A percentile compares a stretch with the other conserved stretches of the same genome.
Evolutionary conservation across 2,888 invertebrate genomes (phyloP).

Genomic region (Agapostemon virescens): DNA sequence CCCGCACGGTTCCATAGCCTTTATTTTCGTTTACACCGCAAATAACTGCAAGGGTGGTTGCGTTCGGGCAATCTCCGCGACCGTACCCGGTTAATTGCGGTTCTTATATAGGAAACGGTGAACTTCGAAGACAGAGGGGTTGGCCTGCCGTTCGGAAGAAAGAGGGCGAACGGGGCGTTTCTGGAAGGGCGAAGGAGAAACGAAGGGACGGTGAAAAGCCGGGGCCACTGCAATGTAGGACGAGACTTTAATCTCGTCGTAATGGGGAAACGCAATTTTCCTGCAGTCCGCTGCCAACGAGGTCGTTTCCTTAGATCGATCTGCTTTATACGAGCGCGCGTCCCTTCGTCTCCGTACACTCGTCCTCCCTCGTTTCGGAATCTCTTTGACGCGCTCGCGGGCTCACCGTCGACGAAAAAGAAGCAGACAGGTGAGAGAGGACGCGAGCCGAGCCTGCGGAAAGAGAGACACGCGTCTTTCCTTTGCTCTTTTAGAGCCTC

Average conservation of each 20-base stretch:
- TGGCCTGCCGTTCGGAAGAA: neutral
- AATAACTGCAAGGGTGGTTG: constrained; percentile 60
- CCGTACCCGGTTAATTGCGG: constrained; percentile 66
- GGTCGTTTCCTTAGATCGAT: constrained; percentile 62
- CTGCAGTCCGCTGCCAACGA: constrained; percentile 61
- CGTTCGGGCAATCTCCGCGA: constrained; percentile 42
- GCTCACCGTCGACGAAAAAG: constrained; percentile 28
- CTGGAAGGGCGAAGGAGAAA: neutral
- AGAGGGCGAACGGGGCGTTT: neutral
- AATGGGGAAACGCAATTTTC: constrained; percentile 70
- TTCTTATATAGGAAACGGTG: constrained; percentile 62
- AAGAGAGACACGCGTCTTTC: neutral
- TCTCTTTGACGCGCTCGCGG: constrained; percentile 61
- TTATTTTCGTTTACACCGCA: constrained; percentile 69
- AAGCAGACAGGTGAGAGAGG: constrained; percentile 22
- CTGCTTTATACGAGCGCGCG: constrained; percentile 50
- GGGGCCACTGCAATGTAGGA: constrained; percentile 58
- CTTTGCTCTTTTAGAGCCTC: constrained; percentile 32
- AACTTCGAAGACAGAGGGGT: constrained; percentile 52
- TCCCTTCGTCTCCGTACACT: constrained; percentile 49
- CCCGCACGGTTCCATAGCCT: constrained; percentile 22
- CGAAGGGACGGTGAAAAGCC: constrained; percentile 2
- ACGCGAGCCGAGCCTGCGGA: neutral
- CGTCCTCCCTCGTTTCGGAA: constrained; percentile 58
- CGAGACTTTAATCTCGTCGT: constrained; percentile 69